These are phyloP conservation scores for Rhopilema esculentum DNA, from an alignment of 30 jellyfish, hydroid and myxozoan species.

Conservation along the genomic window DNA sequence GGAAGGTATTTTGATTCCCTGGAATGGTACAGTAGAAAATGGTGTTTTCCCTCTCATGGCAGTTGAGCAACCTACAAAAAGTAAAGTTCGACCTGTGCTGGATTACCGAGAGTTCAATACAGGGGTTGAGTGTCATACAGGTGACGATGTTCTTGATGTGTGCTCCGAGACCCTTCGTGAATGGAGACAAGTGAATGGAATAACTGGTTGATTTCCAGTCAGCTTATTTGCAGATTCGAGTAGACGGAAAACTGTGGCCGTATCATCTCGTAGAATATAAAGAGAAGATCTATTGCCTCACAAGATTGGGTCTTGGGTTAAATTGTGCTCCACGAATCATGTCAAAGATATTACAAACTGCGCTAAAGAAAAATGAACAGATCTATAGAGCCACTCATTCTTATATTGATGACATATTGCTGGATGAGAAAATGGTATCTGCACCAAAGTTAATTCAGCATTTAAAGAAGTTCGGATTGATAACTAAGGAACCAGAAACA, in stretches of 20 bases:
- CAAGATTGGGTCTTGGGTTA: constrained; percentile 37
- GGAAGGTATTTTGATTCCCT: constrained; percentile 7
- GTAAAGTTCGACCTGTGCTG: constrained; percentile 47
- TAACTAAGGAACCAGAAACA: constrained; percentile 46
- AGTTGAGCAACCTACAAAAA: constrained; percentile 33
- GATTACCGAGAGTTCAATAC: constrained; percentile 44
- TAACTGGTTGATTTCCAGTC: constrained; percentile 26
- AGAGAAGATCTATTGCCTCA: constrained; percentile 3
- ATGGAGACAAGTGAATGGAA: constrained; percentile 45
- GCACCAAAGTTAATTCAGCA: not conserved
- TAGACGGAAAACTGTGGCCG: constrained; percentile 22
- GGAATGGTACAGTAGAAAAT: constrained; percentile 8
- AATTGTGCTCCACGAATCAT: constrained; percentile 37
- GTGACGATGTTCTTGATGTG: constrained; percentile 37
- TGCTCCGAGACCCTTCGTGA: constrained; percentile 39
- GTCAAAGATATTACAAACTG: constrained; percentile 12
- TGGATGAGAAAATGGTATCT: constrained; percentile 17
- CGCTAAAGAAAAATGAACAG: constrained; percentile 1
- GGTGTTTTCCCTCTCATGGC: constrained; percentile 48
- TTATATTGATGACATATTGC: constrained; percentile 24
- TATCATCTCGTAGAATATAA: constrained; percentile 19
- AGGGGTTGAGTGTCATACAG: constrained; percentile 21
- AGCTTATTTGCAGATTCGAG: constrained; percentile 36
- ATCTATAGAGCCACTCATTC: constrained; percentile 7
- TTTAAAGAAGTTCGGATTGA: constrained; percentile 17